Evolutionary conservation across 2,888 invertebrate genomes (phyloP), one percentile per base, ranked within the genome.

Genomic region (Drosophila nr. perissopoda): DNA sequence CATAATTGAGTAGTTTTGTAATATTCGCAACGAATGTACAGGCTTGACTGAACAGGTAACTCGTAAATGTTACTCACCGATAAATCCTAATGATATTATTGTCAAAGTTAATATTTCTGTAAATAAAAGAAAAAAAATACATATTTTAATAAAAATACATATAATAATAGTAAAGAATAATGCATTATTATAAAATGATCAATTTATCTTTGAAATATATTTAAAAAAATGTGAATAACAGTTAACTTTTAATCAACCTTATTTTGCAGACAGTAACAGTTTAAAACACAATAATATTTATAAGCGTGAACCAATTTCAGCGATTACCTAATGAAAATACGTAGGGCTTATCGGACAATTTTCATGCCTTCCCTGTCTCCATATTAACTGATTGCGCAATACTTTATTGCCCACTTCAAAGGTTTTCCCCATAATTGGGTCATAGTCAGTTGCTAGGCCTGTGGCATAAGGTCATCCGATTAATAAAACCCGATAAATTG

Each of bases 31-130:
- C 25, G 21, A 57, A 54, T 61, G 60, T 61, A 58, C 5, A 52
- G 56, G 25, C 13, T 53, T 27, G 10, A 54, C 3, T 69, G 59
- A 56, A 51, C 54, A 48, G 34, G 59, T 54, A 64, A 31, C 25
- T 34, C 13, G 25, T 40, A 34, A 25, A 53, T 54, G 13, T 31
- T 27, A 69, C 82, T 78, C 48, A 84, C 85, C 82, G 40, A 61
- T 57, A 64, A 74, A 38, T 53, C 68, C 65, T 64, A 65, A 72
- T 76, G 49, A 25, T 49, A 49, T 77, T 84, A 82, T 84, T 84
- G 82, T 84, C 82, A 68, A 58, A 54, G 34, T 38, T 64, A 62
- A 38, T 62, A 61, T 49, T 58, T 60, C 74, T 83, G 88, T 33
- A 73, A 52, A 67, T 21, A 57, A 5, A 62, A 63, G 31, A 27